Evolutionary conservation across 1,140 invertebrate species (phyloP), one percentile per base, ranked within the genome.

Genomic region (Coelopa frigida): DNA sequence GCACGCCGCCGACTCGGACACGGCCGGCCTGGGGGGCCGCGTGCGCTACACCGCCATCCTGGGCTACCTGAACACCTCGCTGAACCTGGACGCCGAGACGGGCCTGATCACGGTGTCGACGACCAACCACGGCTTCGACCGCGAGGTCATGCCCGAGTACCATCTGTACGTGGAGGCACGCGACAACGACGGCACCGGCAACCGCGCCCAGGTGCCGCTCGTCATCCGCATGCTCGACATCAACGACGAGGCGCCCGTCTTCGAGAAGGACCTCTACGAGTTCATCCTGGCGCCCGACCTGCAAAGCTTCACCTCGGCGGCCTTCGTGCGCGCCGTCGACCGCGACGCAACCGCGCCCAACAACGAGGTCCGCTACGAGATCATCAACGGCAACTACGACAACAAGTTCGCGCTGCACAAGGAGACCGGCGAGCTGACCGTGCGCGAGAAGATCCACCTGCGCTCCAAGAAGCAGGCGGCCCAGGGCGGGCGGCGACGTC

Each of bases 161-260:
- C 79, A 80, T 60, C 76, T 94, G 49, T 80, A 80, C 48, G 80
- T 93, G 18, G 87, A 92, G 73, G 91, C 90, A 20, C 77, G 83
- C 53, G 91, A 94, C 68, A 85, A 85, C 61, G 80, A 85, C 54
- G 88, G 89, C 15, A 75, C 78, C 53, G 90, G 89, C 21, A 79
- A 87, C 54, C 78, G 75, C 46, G 81, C 83, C 14, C 66, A 70
- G 37, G 83, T 85, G 42, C 77, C 79, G 46, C 75, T 93, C 35
- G 77, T 83, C 44, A 78, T 90, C 50, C 80, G 81, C 66, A 71
- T 90, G 36, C 66, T 87, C 47, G 89, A 93, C 70, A 81, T 91
- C 14, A 94, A 94, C 68, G 91, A 94, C 63, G 84, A 94, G 65
- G 75, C 79, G 35, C 91, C 91, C 14, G 72, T 80, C 41, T 95